Conservation (phyloP, 2,888 invertebrate species). For the Ptychoptera albimana region DNA sequence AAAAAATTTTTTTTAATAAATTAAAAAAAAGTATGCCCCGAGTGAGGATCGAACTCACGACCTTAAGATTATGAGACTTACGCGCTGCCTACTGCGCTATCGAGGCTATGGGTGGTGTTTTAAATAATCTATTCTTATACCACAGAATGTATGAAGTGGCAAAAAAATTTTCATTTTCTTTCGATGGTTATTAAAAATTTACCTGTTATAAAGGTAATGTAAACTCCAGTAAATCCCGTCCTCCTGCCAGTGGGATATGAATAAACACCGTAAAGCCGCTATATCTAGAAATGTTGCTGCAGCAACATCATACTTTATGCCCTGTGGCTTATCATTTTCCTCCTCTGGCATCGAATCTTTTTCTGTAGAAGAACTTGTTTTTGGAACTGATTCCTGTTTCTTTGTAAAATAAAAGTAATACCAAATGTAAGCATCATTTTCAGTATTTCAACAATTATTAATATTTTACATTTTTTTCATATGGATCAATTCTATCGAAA, state of each 20-base stretch:
- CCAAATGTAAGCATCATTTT: constrained; percentile 7
- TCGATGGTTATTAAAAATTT: constrained; percentile 1
- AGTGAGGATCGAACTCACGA: constrained; percentile 93
- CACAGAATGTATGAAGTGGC: too few relatives aligned
- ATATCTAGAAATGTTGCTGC: constrained; percentile 94
- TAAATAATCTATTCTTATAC: too few relatives aligned
- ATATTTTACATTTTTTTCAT: constrained; percentile 15
- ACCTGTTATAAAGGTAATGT: constrained; percentile 81
- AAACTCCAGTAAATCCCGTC: constrained; percentile 97
- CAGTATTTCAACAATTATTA: constrained; percentile 1
- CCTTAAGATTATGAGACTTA: constrained; percentile 87
- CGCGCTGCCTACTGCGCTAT: constrained; percentile 81
- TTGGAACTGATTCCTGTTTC: constrained; percentile 20
- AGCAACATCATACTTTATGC: constrained; percentile 39
- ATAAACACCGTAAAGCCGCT: constrained; percentile 86
- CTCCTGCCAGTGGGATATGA: constrained; percentile 94
- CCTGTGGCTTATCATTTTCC: constrained; percentile 18
- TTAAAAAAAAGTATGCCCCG: constrained; percentile 35
- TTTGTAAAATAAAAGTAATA: constrained; percentile 16
- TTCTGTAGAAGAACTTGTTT: constrained; percentile 47
- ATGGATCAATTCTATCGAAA: constrained; percentile 23
- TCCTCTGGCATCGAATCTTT: constrained; percentile 57
- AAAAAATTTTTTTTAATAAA: too few relatives aligned
- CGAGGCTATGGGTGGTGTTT: constrained; percentile 36
- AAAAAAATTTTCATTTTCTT: too few relatives aligned